A percentile compares a stretch with the other conserved stretches of the same genome.
phyloP scores from a whole-genome alignment of 2,797 vertebrate species.

The Typhlichthys eigenmanni region DNA sequence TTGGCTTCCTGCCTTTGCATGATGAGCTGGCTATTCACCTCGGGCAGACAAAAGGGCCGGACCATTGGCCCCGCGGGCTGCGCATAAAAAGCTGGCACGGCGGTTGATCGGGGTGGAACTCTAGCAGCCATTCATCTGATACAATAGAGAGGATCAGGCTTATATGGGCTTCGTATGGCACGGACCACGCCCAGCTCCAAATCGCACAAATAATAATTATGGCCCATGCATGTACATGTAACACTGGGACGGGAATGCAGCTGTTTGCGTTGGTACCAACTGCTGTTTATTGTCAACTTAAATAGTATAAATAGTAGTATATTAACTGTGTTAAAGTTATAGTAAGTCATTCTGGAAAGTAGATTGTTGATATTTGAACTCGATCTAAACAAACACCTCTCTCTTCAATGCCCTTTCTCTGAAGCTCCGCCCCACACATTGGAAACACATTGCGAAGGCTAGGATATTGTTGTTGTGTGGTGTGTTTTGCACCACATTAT shows the following conservation, averaged over 20 bases:
- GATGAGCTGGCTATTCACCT: constrained; percentile 23
- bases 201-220: constrained; percentile 20
- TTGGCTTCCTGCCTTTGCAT: constrained; percentile 23
- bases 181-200: constrained; percentile 38
- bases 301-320: no score
- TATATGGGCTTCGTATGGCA: constrained; percentile 31
- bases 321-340: no score
- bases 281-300: neutral
- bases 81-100: constrained; percentile 57
- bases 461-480: no score
- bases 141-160: constrained; percentile 58
- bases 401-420: no score
- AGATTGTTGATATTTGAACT: no score
- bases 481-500: no score
- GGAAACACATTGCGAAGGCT: no score
- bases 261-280: neutral
- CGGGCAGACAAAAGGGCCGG: constrained; percentile 35
- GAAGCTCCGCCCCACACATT: no score
- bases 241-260: neutral
- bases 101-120: constrained; percentile 36
- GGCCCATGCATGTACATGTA: constrained; percentile 1
- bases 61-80: constrained; percentile 31
- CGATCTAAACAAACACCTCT: no score
- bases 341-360: no score
- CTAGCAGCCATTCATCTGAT: constrained; percentile 46